Base-by-base conservation (phyloP, 2,888 invertebrate species). In the Hypena proboscidalis region DNA sequence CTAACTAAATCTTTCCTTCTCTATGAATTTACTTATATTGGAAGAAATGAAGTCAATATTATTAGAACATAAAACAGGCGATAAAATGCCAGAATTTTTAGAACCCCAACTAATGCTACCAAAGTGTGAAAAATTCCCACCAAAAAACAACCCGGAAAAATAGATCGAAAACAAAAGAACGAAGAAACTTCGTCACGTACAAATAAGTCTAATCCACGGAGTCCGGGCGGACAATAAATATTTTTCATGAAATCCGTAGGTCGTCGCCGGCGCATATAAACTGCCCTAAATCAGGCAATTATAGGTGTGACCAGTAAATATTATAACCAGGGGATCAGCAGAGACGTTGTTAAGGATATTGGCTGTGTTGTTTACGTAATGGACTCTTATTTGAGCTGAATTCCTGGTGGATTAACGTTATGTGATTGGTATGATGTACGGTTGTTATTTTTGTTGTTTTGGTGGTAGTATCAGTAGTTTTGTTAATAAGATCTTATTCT, bases 261-360 rank as follows among this genome's bases (percentile, higher is more conserved):
- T 61, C 77, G 71, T 67, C 73, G 72, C 70, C 70, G 70, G 57
- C 82, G 90, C 89, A 90, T 90, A 83, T 85, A 89, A 90, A 90
- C 85, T 73, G 85, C 86, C 70, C 74, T 82, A 84, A 90, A 90
- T 82, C 80, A 90, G 90, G 86, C 90, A 86, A 89, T 90, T 87
- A 88, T 85, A 85, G 88, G 86, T 84, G 87, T 75, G 79, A 76
- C 79, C 79, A 84, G 87, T 83, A 83, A 82, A 83, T 85, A 85
- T 84, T 80, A 83, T 83, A 84, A 84, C 79, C 73, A 72, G 73
- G 83, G 85, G 86, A 83, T 85, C 85, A 83, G 44, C 42, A 48
- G 55, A 64, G 43, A 52, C 48, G 58, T 66, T 73, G 74, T 67
- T 69, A 60, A 57, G 61, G 59, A 62, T 68, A 72, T 71, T 63